Evolutionary conservation across 2,113 vertebrate genomes (phyloP), one percentile per base, ranked within the genome.

Genomic region (Platysteira castanea): DNA sequence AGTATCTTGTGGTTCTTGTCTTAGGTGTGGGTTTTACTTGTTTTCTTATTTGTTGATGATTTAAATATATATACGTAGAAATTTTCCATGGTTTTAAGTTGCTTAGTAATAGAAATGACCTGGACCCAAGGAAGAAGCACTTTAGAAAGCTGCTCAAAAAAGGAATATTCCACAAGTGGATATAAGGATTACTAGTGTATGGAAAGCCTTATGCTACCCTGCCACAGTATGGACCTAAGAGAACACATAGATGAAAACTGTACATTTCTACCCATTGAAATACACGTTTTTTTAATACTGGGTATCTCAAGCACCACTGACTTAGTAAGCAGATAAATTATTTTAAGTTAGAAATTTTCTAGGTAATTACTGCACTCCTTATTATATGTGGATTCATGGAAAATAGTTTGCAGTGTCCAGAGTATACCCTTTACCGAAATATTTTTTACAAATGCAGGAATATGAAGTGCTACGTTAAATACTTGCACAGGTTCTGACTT

Each of bases 361-460:
- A 64, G 14, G 15, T 10, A 82, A 53, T 53, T 70, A 50, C 11
- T 63, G 11, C 26, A 37, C 3, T 91, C 26, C 4, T 59, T 26
- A 52, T 39, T 33, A 18, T 2, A 33, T 27, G 37, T 60, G 46
- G 1, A 81, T 18, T 37, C 1, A 2, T 7, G 13, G 78, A 70
- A 52, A 74, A 84, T 46, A 7, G 5, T 44, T 87, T 70, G 28
- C 42, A 42, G 28, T 71, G 19, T 42, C 13, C 47, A 67, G 10
- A 21, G 24, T 13, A 61, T 5, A 11, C 7, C 11, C n/a, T 49
- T 46, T 15, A 57, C 26, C 0, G 0, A 85, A 60, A n/a, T 23
- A 41, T 11, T 20, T 39, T 42, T 63, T 63, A 41, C 18, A 70
- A 85, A 37, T 33, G 41, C 30, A 39, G 11, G 24, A 64, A 20